phyloP scores from a whole-genome alignment of 2,888 invertebrate species.

The Cloeon dipterum region DNA sequence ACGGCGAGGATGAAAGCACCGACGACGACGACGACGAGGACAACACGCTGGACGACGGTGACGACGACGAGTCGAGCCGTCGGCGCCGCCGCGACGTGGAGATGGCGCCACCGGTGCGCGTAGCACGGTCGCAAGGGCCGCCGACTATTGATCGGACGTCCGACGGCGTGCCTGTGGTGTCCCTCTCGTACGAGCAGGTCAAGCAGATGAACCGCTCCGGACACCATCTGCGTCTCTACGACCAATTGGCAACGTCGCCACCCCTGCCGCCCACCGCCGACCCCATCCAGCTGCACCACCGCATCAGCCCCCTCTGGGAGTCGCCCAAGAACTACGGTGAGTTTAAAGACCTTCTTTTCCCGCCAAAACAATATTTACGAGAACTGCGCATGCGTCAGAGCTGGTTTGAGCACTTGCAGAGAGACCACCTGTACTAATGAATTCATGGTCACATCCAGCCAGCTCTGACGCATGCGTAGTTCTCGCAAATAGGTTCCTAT shows the following conservation, averaged over 20 bases:
- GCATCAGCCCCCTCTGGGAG: neutral
- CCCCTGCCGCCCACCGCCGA: neutral
- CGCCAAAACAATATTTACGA: too few species aligned
- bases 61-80: neutral
- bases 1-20: too few species aligned
- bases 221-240: neutral
- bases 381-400: too few species aligned
- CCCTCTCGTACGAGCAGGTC: neutral
- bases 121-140: too few species aligned
- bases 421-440: too few species aligned
- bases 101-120: neutral
- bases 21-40: neutral
- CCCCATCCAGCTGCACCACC: neutral
- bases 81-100: neutral
- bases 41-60: neutral
- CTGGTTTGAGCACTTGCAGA: too few species aligned
- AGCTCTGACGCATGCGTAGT: too few species aligned
- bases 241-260: neutral
- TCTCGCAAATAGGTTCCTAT: too few species aligned
- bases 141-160: neutral
- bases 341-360: neutral
- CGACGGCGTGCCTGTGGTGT: neutral
- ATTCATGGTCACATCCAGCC: too few species aligned
- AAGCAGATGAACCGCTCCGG: neutral
- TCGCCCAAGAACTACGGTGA: neutral